These are phyloP conservation scores for Dasyurus viverrinus DNA, from an alignment of 2,113 vertebrate species.

Conservation along the genomic window DNA sequence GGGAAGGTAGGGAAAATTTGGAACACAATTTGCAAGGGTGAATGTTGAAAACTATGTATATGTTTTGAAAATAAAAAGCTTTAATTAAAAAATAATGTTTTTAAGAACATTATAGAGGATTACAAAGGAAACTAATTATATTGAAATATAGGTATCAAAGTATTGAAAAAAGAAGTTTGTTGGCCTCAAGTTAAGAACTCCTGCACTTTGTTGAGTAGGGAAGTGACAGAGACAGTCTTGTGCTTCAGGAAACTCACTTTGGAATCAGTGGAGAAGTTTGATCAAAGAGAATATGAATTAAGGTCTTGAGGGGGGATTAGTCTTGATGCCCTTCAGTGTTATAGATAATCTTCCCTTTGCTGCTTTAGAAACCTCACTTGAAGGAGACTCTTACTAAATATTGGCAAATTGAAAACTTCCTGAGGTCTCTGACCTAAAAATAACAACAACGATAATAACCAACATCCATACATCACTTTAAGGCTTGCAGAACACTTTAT, in stretches of 20 bases:
- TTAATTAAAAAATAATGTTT: no score
- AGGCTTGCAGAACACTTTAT: not conserved
- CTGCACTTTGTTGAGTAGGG: not conserved
- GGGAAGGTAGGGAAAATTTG: no score
- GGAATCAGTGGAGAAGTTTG: not conserved
- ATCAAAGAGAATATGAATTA: no score
- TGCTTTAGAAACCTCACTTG: not conserved
- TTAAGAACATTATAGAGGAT: no score
- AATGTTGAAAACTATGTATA: no score
- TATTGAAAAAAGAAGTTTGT: not conserved
- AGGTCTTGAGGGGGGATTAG: not conserved
- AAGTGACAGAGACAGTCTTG: not conserved
- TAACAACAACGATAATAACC: not conserved
- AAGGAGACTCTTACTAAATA: not conserved
- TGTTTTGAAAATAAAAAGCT: no score
- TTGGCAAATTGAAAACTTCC: not conserved
- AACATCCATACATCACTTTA: not conserved
- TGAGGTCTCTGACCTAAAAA: not conserved
- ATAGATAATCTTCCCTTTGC: not conserved
- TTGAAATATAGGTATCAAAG: not conserved
- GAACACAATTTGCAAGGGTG: no score
- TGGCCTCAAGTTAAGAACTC: not conserved
- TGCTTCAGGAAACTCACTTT: not conserved
- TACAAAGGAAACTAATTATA: not conserved
- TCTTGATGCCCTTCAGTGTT: not conserved